Evolutionary conservation across 2,797 vertebrate species (phyloP).

Genomic region (Tympanoctomys barrerae): DNA sequence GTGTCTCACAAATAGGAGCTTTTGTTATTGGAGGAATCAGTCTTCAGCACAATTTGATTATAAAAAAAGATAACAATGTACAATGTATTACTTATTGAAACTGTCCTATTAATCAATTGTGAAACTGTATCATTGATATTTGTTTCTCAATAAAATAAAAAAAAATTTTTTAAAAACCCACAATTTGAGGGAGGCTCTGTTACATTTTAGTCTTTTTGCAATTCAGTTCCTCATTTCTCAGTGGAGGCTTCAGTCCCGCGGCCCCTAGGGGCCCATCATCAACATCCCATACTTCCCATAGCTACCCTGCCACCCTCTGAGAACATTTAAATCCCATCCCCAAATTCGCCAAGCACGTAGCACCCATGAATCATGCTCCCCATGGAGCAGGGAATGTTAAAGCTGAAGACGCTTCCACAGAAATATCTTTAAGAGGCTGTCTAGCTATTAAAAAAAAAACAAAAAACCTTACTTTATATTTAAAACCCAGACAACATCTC

Average conservation of each 20-base stretch:
- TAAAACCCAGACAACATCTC: neutral
- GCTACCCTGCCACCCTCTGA: neutral
- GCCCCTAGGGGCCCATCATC: neutral
- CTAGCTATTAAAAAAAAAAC: neutral
- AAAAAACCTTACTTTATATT: neutral
- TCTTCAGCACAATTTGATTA: constrained; percentile 1
- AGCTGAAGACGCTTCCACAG: neutral
- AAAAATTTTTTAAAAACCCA: too few relatives aligned
- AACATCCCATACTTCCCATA: neutral
- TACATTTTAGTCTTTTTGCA: neutral
- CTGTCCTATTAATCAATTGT: too few relatives aligned
- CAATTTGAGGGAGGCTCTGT: neutral
- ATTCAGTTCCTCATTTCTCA: neutral
- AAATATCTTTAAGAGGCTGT: constrained; percentile 4
- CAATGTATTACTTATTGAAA: too few relatives aligned
- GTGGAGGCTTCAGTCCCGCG: neutral
- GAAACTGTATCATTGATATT: too few relatives aligned
- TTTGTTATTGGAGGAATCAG: neutral
- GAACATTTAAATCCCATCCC: neutral
- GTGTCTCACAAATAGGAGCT: neutral
- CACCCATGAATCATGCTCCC: neutral
- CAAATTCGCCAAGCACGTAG: neutral
- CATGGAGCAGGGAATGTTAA: neutral
- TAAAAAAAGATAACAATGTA: too few relatives aligned
- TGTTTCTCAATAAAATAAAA: too few relatives aligned